Percentiles rank a stretch among this genome's conserved stretches.
These are phyloP conservation scores for Drosophila monieri DNA, from an alignment of 2,888 invertebrate genomes.

Conservation along the genomic window DNA sequence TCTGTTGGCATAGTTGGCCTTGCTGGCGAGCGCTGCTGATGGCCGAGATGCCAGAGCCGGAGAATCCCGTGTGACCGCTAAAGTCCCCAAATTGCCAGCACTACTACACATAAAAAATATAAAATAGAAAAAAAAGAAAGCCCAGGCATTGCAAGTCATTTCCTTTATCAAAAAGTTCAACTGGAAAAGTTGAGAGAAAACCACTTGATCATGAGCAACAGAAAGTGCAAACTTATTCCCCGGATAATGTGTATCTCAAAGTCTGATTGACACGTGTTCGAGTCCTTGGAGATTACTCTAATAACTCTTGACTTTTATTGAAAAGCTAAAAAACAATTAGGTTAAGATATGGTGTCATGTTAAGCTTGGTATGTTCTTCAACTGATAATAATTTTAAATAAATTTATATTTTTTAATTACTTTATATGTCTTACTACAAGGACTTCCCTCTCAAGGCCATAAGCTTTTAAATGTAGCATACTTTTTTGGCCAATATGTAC, in stretches of 20 bases:
- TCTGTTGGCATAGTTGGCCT: conserved; percentile 52
- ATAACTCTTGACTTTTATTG: too few species aligned
- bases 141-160: conserved; percentile 10
- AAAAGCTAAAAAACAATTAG: too few species aligned
- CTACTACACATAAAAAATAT: conserved; percentile 11
- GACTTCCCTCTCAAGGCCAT: neutral
- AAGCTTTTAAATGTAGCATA: neutral
- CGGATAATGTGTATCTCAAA: conserved; percentile 14
- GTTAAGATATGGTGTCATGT: too few species aligned
- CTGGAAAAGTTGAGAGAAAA: conserved; percentile 4
- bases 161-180: conserved; percentile 24
- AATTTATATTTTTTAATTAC: too few species aligned
- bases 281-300: neutral
- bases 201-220: conserved; percentile 3
- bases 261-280: neutral
- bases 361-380: too few species aligned
- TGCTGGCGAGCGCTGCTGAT: conserved; percentile 29
- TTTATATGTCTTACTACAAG: neutral
- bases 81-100: conserved; percentile 32
- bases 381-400: too few species aligned
- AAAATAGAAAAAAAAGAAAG: neutral
- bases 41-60: conserved; percentile 57
- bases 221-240: conserved; percentile 1
- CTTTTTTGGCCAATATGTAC: neutral
- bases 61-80: conserved; percentile 65